phyloP scores from a whole-genome alignment of 2,888 invertebrate species.

The Microctonus hyperodae region DNA sequence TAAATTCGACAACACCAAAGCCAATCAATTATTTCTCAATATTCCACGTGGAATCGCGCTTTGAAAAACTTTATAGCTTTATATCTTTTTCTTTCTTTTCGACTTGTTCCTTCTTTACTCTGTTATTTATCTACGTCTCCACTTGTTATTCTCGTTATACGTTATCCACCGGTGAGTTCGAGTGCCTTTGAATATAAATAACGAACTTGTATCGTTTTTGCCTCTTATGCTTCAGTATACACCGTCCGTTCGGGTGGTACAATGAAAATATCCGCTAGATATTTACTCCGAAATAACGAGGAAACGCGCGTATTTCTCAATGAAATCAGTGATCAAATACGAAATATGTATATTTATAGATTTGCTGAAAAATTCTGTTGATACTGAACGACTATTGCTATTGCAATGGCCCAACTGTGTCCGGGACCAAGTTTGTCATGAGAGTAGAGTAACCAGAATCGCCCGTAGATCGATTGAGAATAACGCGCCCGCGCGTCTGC shows the following conservation, averaged over 20 bases:
- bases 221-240: neutral
- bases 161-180: neutral
- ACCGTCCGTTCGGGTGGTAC: neutral
- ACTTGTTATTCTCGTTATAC: too few species aligned
- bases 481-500: conserved; percentile 30
- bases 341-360: neutral
- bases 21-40: conserved; percentile 21
- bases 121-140: too few species aligned
- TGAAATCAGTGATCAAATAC: neutral
- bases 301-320: neutral
- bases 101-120: neutral
- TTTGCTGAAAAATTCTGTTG: conserved; percentile 9
- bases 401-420: conserved; percentile 21
- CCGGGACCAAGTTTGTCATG: conserved; percentile 30
- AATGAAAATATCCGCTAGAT: neutral
- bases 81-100: neutral
- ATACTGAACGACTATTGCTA: conserved; percentile 13
- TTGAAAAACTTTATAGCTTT: neutral
- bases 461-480: conserved; percentile 33
- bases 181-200: neutral
- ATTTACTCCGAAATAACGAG: neutral
- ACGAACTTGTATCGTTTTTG: neutral
- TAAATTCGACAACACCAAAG: neutral
- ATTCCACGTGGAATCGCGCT: conserved; percentile 19
- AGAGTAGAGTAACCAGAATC: conserved; percentile 25